Percentiles rank a stretch among this genome's conserved stretches.
Evolutionary conservation across 2,797 vertebrate genomes (phyloP).

Genomic region (Cetoscarus ocellatus): DNA sequence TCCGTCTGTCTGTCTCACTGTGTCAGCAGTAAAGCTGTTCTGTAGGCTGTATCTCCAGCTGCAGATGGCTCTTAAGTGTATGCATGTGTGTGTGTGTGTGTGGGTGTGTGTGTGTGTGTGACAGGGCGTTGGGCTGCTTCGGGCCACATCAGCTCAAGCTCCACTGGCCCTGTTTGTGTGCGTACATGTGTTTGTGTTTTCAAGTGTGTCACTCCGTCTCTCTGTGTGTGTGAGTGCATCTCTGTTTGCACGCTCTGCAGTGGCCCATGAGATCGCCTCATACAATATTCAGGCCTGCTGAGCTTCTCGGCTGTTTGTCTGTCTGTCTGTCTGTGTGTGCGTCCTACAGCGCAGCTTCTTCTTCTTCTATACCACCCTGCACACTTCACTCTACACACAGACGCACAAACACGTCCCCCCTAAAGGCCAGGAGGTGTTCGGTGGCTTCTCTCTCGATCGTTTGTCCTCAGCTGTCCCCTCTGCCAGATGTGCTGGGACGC

Average conservation of each 20-base stretch:
- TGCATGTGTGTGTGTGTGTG: conserved; percentile 38
- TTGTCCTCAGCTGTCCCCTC: conserved; percentile 67
- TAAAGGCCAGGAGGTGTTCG: conserved; percentile 39
- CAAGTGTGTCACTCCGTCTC: conserved; percentile 65
- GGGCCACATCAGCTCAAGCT: conserved; percentile 84
- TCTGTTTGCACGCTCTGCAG: conserved; percentile 64
- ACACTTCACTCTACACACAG: neutral
- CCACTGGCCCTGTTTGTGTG: conserved; percentile 79
- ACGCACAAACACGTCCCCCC: conserved; percentile 5
- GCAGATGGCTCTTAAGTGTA: conserved; percentile 81
- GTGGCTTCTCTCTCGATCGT: conserved; percentile 24
- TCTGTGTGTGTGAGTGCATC: conserved; percentile 29
- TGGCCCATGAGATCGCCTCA: conserved; percentile 81
- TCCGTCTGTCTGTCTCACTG: conserved; percentile 56
- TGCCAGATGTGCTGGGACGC: conserved; percentile 39
- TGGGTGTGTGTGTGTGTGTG: conserved; percentile 35
- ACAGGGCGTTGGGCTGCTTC: conserved; percentile 76
- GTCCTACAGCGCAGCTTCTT: conserved; percentile 52
- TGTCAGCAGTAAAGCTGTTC: conserved; percentile 77
- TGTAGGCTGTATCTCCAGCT: conserved; percentile 80
- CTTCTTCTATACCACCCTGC: conserved; percentile 25
- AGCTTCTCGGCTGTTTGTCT: conserved; percentile 64
- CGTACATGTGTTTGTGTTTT: conserved; percentile 72
- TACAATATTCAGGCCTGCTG: conserved; percentile 85
- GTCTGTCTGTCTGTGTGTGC: conserved; percentile 37